Base-by-base conservation (phyloP, 2,797 vertebrate genomes). In the Pelobates cultripes region DNA sequence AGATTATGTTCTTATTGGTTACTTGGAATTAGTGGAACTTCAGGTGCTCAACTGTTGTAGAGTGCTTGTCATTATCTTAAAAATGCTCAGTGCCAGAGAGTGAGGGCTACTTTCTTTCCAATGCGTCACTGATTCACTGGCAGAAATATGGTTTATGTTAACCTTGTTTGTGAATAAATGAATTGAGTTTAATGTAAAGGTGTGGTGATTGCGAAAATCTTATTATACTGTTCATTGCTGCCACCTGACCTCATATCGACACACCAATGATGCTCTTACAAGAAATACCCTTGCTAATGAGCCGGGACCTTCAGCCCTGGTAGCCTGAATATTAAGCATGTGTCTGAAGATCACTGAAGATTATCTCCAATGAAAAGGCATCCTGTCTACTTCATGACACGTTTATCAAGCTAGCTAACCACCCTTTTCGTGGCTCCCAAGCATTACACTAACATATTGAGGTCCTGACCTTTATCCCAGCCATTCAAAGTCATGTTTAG, bases 401-500 rank as follows among this genome's bases (percentile, higher is more conserved):
- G 67, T 71, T 74, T 77, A 74, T 77, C 74, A 82, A 72, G 40
- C 67, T 15, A n/a, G 64, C 63, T 28, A 53, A 41, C 69, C 73
- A 41, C 28, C 47, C 17, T 28, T 43, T 43, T 43, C 47, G 1
- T 10, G 10, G 47, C 28, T 55, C 7, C 80, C 43, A 41, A n/a
- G 44, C 57, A 66, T 77, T 77, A 72, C 70, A 47, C 44, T 72
- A 57, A 72, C 80, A 81, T 67, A 81, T 76, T 75, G 68, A 57
- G 80, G 80, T 81, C 80, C 57, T 82, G 80, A 82, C 80, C 80
- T 70, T 43, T 10, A n/a, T 61, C 73, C 45, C 73, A 64, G 57
- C 12, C 41, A 63, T 76, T 51, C 69, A 75, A 81, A 75, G 73
- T 70, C 73, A 55, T 82, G 75, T 82, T 82, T 82, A 77, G 80